phyloP scores from a whole-genome alignment of 2,797 vertebrate species.

The Schizopygopsis malacanthus region DNA sequence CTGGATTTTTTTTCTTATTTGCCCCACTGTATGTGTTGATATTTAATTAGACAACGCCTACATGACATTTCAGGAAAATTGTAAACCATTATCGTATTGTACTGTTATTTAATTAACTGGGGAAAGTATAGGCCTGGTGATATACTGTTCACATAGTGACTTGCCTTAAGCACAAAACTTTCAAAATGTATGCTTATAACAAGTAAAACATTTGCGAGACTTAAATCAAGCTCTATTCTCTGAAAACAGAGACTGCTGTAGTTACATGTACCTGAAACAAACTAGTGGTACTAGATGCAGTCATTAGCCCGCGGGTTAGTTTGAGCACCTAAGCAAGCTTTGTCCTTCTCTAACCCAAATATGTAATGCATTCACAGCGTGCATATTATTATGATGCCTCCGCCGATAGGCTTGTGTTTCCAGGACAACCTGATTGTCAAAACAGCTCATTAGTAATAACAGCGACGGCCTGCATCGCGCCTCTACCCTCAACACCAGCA shows the following conservation, averaged over 20 bases:
- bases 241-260: neutral
- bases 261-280: neutral
- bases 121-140: neutral
- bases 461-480: neutral
- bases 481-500: neutral
- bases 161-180: neutral
- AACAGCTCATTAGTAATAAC: constrained; percentile 49
- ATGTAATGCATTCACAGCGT: constrained; percentile 1
- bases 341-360: constrained; percentile 27
- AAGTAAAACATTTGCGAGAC: neutral
- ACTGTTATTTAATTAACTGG: neutral
- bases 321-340: neutral
- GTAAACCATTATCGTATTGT: neutral
- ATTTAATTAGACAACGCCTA: neutral
- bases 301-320: neutral
- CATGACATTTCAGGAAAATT: neutral
- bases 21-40: neutral
- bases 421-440: constrained; percentile 46
- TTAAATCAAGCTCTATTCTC: neutral
- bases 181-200: neutral
- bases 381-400: constrained; percentile 26
- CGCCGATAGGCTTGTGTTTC: constrained; percentile 21
- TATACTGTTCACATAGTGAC: neutral
- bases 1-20: too few species aligned
- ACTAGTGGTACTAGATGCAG: neutral